Evolutionary conservation across 2,797 vertebrate genomes (phyloP).

Genomic region (Orientallactaga sibirica): DNA sequence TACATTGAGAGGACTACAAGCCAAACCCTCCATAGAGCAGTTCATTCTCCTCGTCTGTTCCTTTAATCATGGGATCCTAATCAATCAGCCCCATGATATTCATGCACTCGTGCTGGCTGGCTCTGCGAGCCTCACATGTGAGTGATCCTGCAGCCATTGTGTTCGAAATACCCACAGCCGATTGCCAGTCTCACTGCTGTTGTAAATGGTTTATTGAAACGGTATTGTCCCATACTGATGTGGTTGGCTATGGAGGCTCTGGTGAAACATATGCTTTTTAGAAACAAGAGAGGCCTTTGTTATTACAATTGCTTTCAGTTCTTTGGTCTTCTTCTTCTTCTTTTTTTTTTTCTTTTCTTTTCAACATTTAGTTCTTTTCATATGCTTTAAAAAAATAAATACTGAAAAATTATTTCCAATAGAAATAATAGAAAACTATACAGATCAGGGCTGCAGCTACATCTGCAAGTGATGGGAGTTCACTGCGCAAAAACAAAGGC

Average conservation of each 20-base stretch:
- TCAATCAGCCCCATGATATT: not conserved
- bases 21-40: not conserved
- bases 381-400: slow-evolving; percentile 33
- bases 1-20: not conserved
- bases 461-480: slow-evolving; percentile 27
- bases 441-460: not conserved
- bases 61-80: slow-evolving; percentile 30
- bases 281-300: not conserved
- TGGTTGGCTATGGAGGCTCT: not conserved
- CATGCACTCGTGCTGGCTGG: not conserved
- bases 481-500: not conserved
- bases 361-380: slow-evolving; percentile 9
- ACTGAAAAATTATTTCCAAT: not conserved
- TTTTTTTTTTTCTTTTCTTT: slow-evolving; percentile 45
- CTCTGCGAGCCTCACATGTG: not conserved
- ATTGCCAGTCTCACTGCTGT: not conserved
- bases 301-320: slow-evolving; percentile 9
- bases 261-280: not conserved
- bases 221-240: not conserved
- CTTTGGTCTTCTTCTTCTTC: not conserved
- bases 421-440: not conserved
- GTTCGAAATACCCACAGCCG: not conserved
- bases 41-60: not conserved
- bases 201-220: not conserved
- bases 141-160: not conserved